Percentiles rank a stretch among this genome's conserved stretches.
Evolutionary conservation across 1,140 invertebrate species (phyloP).

Genomic region (Archegozetes longisetosus): DNA sequence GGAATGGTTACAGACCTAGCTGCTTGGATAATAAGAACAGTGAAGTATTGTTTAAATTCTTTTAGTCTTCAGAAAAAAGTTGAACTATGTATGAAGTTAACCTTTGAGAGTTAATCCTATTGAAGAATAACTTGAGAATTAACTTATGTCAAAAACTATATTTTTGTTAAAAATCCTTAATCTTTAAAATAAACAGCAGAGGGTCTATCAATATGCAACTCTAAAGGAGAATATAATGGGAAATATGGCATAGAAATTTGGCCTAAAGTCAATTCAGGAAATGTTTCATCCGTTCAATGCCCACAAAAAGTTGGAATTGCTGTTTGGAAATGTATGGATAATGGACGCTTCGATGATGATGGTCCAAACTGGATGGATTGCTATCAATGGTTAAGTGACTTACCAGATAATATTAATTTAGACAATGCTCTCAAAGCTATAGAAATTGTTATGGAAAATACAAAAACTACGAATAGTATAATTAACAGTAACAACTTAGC

Average conservation of each 20-base stretch:
- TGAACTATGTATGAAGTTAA: no score
- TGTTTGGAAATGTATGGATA: not conserved
- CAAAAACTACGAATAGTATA: not conserved
- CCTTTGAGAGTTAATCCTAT: no score
- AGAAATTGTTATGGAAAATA: not conserved
- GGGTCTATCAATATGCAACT: no score
- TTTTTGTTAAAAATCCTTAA: no score
- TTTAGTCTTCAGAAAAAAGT: no score
- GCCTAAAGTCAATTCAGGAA: not conserved
- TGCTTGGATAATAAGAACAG: no score
- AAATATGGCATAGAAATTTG: not conserved
- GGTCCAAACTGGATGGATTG: not conserved
- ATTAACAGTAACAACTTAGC: not conserved
- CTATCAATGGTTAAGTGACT: not conserved
- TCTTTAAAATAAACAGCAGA: no score
- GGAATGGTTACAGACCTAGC: no score
- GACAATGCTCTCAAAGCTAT: not conserved
- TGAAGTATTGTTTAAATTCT: no score
- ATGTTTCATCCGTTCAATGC: not conserved
- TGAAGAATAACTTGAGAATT: no score
- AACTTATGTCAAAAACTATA: no score
- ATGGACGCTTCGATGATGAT: not conserved
- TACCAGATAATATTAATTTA: no score
- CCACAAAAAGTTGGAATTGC: not conserved
- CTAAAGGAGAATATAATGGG: not conserved